Conservation (phyloP, 2,113 vertebrate species). For the Athene cunicularia region DNA sequence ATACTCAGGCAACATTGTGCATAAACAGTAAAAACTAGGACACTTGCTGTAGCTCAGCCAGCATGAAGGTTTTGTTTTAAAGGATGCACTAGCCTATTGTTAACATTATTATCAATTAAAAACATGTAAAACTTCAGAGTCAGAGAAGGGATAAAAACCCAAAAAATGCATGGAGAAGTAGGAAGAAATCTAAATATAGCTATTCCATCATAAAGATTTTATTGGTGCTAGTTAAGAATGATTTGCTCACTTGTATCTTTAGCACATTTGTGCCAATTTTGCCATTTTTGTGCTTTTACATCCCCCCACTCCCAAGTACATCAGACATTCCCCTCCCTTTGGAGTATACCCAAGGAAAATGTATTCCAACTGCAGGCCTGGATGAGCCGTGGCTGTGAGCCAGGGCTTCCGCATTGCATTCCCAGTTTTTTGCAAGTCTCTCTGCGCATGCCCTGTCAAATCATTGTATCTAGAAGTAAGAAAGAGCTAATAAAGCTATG, state of each 20-base stretch:
- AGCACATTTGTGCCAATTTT: background rate
- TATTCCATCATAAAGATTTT: background rate
- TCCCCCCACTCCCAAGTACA: background rate
- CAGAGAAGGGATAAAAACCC: background rate
- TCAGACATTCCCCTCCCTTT: conserved; percentile 1
- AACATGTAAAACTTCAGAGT: background rate
- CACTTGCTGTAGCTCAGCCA: background rate
- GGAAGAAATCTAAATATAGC: background rate
- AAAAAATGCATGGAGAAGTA: background rate
- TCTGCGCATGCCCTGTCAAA: background rate
- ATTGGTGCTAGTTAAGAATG: background rate
- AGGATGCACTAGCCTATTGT: background rate
- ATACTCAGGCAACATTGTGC: background rate
- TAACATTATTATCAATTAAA: background rate
- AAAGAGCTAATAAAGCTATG: background rate
- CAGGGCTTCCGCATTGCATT: conserved; percentile 9
- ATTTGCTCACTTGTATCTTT: background rate
- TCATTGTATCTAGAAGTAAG: conserved; percentile 12
- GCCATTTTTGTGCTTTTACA: conserved; percentile 14
- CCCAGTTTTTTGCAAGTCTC: background rate
- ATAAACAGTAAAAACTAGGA: background rate
- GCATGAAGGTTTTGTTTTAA: background rate
- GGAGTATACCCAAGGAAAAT: conserved; percentile 31
- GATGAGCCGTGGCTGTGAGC: conserved; percentile 5
- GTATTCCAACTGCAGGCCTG: background rate